Conservation (phyloP, 2,797 vertebrate species). For the Chiloscyllium punctatum region DNA sequence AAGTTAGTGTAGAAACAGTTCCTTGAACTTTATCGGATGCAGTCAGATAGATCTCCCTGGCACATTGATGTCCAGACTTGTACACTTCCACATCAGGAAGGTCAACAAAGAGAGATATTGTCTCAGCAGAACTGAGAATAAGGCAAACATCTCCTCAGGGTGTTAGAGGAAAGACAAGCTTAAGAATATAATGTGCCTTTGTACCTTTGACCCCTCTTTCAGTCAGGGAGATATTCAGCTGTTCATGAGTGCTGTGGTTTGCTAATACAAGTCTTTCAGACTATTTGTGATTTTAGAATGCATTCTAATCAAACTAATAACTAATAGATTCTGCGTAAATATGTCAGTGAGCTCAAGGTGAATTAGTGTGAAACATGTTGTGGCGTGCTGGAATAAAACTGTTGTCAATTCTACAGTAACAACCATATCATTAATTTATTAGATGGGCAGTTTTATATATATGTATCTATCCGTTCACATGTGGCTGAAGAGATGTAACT, state of each 20-base stretch:
- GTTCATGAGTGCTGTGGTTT: neutral
- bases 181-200: slow-evolving; percentile 27
- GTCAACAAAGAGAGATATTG: slow-evolving; percentile 28
- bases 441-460: neutral
- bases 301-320: slow-evolving; percentile 11
- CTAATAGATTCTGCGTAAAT: neutral
- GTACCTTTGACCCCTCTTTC: slow-evolving; percentile 15
- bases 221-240: slow-evolving; percentile 9
- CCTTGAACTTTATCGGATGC: neutral
- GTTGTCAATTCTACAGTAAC: neutral
- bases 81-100: slow-evolving; percentile 23
- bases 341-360: neutral
- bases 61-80: slow-evolving; percentile 5
- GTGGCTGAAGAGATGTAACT: neutral
- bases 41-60: neutral
- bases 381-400: neutral
- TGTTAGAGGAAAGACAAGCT: slow-evolving; percentile 31
- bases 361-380: neutral
- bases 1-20: neutral
- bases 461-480: neutral
- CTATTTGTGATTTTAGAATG: slow-evolving; percentile 14
- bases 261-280: slow-evolving; percentile 16
- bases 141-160: slow-evolving; percentile 26
- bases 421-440: neutral
- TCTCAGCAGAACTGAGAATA: neutral